Evolutionary conservation across 2,888 invertebrate genomes (phyloP), one percentile per base, ranked within the genome.

Genomic region (Cacoxenus indagator): DNA sequence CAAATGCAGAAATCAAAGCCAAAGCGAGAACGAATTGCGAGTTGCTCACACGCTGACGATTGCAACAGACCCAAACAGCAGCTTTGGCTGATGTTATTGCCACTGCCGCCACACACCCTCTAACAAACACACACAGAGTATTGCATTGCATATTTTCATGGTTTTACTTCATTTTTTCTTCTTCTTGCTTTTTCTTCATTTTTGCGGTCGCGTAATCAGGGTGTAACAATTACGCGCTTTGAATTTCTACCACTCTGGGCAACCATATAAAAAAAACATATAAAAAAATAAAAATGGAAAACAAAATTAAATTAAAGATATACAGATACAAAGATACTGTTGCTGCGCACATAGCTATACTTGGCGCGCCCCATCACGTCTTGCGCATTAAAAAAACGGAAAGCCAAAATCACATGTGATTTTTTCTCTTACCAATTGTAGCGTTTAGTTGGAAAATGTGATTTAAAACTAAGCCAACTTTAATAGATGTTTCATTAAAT

Each of bases 191-290:
- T 73, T 43, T 67, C 70, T 59, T 45, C 65, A 62, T 65, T n/a
- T 37, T 66, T 73, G 75, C 67, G 76, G 77, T 83, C 84, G 85
- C 85, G 85, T 85, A 85, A 85, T 85, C 84, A 85, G 85, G 84
- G 82, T 85, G 85, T 85, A 85, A 83, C 85, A 83, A 85, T 85
- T 83, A 85, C 82, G 84, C 85, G 84, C 82, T 78, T 80, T 78
- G 78, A 84, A 79, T 82, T 83, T 80, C 77, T 68, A 68, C 46
- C 72, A 68, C 67, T 54, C 59, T 67, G 55, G 14, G 55, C 55
- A 11, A 17, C 27, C 55, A 27, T 55, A 55, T 55, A 55, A 68
- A 54, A 61, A 54, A 9, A 46, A 55, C 27, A 64, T 48, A 46
- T 14, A 24, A 31, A 59, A 64, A 37, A 1, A 59, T 55, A 66